Evolutionary conservation across 1,140 invertebrate genomes (phyloP).

Genomic region (Vanessa tameamea): DNA sequence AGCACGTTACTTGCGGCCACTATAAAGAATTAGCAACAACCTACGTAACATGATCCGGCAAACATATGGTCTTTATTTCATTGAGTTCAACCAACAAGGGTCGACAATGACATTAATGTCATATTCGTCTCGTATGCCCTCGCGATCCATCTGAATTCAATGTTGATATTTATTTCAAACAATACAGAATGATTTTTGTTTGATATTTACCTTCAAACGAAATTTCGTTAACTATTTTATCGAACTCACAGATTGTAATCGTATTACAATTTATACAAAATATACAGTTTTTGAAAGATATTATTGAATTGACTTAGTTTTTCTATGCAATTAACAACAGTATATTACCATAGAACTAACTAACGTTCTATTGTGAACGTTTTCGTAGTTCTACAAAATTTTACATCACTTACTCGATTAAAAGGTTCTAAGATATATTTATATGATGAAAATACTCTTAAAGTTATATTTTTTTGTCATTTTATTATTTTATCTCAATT

Average conservation of each 20-base stretch:
- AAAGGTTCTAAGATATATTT: no score
- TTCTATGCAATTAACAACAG: neutral
- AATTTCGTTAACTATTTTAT: neutral
- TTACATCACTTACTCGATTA: no score
- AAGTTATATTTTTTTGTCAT: neutral
- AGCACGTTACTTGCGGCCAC: constrained; percentile 40
- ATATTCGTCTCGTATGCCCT: constrained; percentile 67
- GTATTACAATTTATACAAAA: constrained; percentile 2
- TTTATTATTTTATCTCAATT: neutral
- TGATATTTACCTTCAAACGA: constrained; percentile 8
- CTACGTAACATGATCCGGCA: constrained; percentile 68
- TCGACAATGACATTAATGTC: constrained; percentile 75
- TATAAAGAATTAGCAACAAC: constrained; percentile 64
- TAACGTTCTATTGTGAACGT: no score
- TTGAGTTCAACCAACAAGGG: constrained; percentile 66
- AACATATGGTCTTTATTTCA: constrained; percentile 78
- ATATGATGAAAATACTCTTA: no score
- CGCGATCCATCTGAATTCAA: constrained; percentile 62
- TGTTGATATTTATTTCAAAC: constrained; percentile 71
- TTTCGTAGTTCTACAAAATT: no score
- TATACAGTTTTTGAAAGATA: neutral
- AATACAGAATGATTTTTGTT: constrained; percentile 57
- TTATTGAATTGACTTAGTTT: neutral
- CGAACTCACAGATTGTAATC: neutral
- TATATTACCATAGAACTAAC: neutral